Conservation (phyloP, 2,113 vertebrate species). For the Salvelinus namaycush region DNA sequence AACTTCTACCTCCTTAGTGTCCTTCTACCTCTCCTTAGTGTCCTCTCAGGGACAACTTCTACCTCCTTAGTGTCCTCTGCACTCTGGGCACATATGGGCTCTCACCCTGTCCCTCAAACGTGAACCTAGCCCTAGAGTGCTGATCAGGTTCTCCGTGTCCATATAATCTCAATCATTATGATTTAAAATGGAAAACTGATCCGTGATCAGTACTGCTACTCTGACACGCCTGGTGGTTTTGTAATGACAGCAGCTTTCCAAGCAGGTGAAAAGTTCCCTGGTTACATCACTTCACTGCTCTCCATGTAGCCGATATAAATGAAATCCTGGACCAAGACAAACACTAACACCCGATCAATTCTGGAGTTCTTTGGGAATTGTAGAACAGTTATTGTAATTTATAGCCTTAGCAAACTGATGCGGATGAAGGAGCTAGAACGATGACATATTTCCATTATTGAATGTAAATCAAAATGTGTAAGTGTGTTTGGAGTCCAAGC, state of each 20-base stretch:
- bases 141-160: not conserved
- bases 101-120: too few relatives aligned
- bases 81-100: too few relatives aligned
- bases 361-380: not conserved
- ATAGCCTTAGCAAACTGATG: not conserved
- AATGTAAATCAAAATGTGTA: not conserved
- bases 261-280: conserved; percentile 2
- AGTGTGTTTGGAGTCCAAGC: not conserved
- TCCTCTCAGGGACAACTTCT: not conserved
- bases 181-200: too few relatives aligned
- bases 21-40: not conserved
- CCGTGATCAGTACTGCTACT: too few relatives aligned
- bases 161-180: too few relatives aligned
- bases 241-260: conserved; percentile 28
- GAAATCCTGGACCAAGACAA: not conserved
- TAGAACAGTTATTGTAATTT: not conserved
- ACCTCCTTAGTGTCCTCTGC: not conserved
- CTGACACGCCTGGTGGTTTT: not conserved
- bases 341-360: not conserved
- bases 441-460: conserved; percentile 12
- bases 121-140: too few relatives aligned
- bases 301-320: not conserved
- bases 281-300: not conserved
- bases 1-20: too few relatives aligned
- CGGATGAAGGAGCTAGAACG: not conserved